Evolutionary conservation across 2,113 vertebrate genomes (phyloP).

Genomic region (Planiliza haematocheilus): DNA sequence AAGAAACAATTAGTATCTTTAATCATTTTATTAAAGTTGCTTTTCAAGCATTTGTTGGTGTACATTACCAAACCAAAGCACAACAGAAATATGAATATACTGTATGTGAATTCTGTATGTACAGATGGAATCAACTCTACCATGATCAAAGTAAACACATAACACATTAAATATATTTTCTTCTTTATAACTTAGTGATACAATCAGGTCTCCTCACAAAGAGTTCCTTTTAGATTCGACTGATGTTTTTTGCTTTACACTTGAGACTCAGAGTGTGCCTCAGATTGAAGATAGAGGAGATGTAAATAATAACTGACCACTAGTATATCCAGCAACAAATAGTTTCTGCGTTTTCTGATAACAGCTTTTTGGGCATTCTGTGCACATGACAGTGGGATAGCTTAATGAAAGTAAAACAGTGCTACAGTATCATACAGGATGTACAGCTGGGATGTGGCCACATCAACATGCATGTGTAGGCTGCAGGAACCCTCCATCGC

Average conservation of each 20-base stretch:
- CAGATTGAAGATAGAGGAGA: conserved; percentile 16
- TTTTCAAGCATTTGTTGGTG: conserved; percentile 39
- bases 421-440: conserved; percentile 52
- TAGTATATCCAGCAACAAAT: conserved; percentile 36
- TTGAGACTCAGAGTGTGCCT: conserved; percentile 9
- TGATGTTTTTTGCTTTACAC: conserved; percentile 29
- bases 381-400: conserved; percentile 58
- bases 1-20: conserved; percentile 38
- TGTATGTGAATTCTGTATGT: conserved; percentile 30
- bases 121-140: conserved; percentile 42
- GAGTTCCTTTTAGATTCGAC: neutral
- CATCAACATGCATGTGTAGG: conserved; percentile 73
- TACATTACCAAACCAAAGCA: conserved; percentile 58
- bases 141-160: conserved; percentile 51
- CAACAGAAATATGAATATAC: conserved; percentile 57
- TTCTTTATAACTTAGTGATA: conserved; percentile 26
- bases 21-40: conserved; percentile 60
- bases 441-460: conserved; percentile 48
- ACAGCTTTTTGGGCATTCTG: conserved; percentile 34
- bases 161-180: conserved; percentile 27
- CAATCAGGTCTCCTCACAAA: conserved; percentile 27
- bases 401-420: conserved; percentile 43
- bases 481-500: neutral
- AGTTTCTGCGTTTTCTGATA: conserved; percentile 18
- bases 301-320: conserved; percentile 39